Percentiles rank a stretch among this genome's conserved stretches.
phyloP scores from a whole-genome alignment of 2,113 vertebrate species.

The Parotia lawesii region DNA sequence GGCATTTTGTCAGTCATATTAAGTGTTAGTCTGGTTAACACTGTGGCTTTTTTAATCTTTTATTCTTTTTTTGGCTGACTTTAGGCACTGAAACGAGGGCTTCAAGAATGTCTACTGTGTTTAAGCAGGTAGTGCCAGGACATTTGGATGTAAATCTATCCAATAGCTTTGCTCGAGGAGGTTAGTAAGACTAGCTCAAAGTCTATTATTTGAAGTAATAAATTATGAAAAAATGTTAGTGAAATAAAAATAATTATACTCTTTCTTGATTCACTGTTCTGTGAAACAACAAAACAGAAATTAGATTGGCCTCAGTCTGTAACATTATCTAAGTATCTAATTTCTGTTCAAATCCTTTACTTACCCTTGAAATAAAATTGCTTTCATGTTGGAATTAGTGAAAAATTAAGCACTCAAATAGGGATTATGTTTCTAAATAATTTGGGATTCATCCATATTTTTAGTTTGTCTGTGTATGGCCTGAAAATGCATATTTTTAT shows the following conservation, averaged over 20 bases:
- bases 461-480: not conserved
- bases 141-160: conserved; percentile 93
- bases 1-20: conserved; percentile 61
- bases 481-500: conserved; percentile 4
- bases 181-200: conserved; percentile 86
- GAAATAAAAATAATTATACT: not conserved
- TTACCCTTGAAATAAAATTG: not conserved
- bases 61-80: conserved; percentile 74
- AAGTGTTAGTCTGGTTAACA: conserved; percentile 64
- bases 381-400: not conserved
- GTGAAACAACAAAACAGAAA: not conserved
- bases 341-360: not conserved
- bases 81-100: conserved; percentile 90
- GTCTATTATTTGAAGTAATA: conserved; percentile 58
- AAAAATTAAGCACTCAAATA: not conserved
- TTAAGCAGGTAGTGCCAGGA: conserved; percentile 92
- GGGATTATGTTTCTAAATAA: not conserved
- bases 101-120: conserved; percentile 85
- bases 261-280: not conserved
- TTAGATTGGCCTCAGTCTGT: not conserved
- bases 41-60: conserved; percentile 66
- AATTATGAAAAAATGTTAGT: not conserved
- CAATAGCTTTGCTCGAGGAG: conserved; percentile 95
- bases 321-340: not conserved
- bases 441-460: not conserved